phyloP scores from a whole-genome alignment of 2,113 vertebrate species.

The Datnioides undecimradiatus region DNA sequence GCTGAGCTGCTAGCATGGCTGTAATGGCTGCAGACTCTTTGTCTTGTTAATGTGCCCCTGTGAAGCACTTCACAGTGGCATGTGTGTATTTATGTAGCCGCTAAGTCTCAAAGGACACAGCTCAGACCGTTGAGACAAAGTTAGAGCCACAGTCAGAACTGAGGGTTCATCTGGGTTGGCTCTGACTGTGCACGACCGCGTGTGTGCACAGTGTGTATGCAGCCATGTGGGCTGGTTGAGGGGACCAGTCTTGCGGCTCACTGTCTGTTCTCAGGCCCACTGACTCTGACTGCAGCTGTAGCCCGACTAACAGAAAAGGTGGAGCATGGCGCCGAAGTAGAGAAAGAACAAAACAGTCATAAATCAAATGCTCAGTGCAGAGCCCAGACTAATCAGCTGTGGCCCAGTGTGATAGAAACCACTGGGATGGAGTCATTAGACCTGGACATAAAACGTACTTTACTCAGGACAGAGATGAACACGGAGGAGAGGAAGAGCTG shows the following conservation, averaged over 20 bases:
- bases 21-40: neutral
- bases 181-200: neutral
- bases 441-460: constrained; percentile 4
- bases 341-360: constrained; percentile 3
- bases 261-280: no score
- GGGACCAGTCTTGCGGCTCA: neutral
- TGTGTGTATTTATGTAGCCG: neutral
- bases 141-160: no score
- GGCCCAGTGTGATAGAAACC: neutral
- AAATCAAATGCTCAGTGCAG: neutral
- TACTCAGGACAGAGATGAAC: constrained; percentile 11
- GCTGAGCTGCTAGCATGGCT: no score
- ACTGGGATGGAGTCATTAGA: constrained; percentile 9
- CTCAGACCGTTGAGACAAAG: no score
- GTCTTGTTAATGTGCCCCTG: neutral
- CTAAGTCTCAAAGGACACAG: neutral
- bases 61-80: neutral
- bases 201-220: no score
- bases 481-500: constrained; percentile 5
- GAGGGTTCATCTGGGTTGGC: no score
- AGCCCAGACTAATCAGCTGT: constrained; percentile 6
- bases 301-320: neutral
- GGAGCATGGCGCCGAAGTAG: neutral
- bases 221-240: neutral
- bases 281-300: neutral